phyloP scores from a whole-genome alignment of 2,888 invertebrate genomes.

The Dorcus parallelipipedus region DNA sequence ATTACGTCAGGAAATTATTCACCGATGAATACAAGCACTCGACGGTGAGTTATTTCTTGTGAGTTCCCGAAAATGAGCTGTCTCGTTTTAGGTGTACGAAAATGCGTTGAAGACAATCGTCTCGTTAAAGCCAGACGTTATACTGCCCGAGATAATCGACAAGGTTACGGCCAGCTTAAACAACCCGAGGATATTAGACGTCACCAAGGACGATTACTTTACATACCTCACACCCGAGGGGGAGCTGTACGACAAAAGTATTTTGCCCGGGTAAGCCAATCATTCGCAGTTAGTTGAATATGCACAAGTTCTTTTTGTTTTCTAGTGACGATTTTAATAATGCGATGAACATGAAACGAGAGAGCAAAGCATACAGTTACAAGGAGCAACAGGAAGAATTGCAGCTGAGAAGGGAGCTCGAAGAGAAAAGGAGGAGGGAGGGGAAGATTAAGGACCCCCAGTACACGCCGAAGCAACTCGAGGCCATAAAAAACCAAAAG shows the following conservation, averaged over 20 bases:
- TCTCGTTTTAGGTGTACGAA: constrained; percentile 53
- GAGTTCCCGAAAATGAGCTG: neutral
- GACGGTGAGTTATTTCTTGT: constrained; percentile 31
- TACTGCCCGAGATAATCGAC: constrained; percentile 64
- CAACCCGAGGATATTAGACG: constrained; percentile 63
- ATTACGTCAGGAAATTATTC: constrained; percentile 59
- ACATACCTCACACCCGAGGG: constrained; percentile 83
- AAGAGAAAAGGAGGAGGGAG: constrained; percentile 79
- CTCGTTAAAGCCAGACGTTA: constrained; percentile 59
- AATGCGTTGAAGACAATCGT: constrained; percentile 73
- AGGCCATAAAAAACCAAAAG: constrained; percentile 80
- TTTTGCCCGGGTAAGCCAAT: constrained; percentile 57
- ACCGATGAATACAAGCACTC: constrained; percentile 53
- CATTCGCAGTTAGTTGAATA: neutral
- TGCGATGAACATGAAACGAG: constrained; percentile 82
- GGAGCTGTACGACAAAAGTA: constrained; percentile 85
- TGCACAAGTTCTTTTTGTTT: neutral
- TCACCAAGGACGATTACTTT: constrained; percentile 77
- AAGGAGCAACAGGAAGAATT: constrained; percentile 95
- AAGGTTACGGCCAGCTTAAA: constrained; percentile 60
- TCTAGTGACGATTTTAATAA: constrained; percentile 51
- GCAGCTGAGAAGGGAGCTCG: constrained; percentile 86
- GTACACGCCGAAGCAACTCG: constrained; percentile 86
- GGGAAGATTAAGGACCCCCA: constrained; percentile 73
- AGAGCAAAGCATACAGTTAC: constrained; percentile 95